Conservation (phyloP, 2,797 vertebrate species). For the Trichosurus vulpecula region DNA sequence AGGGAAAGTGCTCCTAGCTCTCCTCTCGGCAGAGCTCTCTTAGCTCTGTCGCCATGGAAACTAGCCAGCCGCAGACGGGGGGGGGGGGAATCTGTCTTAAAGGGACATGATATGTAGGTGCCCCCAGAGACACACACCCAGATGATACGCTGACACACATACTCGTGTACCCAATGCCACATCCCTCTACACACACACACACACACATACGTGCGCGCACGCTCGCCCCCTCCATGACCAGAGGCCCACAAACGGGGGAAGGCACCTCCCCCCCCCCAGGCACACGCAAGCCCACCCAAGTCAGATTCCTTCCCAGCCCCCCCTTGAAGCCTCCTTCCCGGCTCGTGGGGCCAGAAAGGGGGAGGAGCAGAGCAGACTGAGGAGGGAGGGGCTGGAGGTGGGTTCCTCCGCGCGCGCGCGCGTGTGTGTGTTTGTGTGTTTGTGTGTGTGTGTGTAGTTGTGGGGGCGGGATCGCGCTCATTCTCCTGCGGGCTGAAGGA, state of each 20-base stretch:
- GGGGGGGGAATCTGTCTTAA: conserved; percentile 56
- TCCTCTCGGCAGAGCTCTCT: conserved; percentile 21
- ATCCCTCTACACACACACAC: background rate
- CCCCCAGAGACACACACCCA: background rate
- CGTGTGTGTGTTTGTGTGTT: too few relatives aligned
- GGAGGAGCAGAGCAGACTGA: too few relatives aligned
- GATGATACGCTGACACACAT: background rate
- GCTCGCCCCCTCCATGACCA: background rate
- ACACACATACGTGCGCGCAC: too few relatives aligned
- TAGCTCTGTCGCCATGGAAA: conserved; percentile 73
- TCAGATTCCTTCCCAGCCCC: background rate
- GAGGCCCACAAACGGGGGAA: background rate
- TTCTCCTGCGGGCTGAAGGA: background rate
- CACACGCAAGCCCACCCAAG: background rate
- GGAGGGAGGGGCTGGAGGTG: background rate
- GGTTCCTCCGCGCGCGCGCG: too few relatives aligned
- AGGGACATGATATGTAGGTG: conserved; percentile 47
- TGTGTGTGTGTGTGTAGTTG: too few relatives aligned
- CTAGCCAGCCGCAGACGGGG: conserved; percentile 48
- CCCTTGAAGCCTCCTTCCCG: background rate
- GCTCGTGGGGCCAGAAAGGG: too few relatives aligned
- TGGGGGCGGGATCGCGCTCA: too few relatives aligned
- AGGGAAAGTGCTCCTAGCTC: conserved; percentile 40
- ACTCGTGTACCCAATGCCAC: background rate
- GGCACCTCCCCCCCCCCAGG: background rate